Base-by-base conservation (phyloP, 2,888 invertebrate species). In the Yponomeuta cagnagella region DNA sequence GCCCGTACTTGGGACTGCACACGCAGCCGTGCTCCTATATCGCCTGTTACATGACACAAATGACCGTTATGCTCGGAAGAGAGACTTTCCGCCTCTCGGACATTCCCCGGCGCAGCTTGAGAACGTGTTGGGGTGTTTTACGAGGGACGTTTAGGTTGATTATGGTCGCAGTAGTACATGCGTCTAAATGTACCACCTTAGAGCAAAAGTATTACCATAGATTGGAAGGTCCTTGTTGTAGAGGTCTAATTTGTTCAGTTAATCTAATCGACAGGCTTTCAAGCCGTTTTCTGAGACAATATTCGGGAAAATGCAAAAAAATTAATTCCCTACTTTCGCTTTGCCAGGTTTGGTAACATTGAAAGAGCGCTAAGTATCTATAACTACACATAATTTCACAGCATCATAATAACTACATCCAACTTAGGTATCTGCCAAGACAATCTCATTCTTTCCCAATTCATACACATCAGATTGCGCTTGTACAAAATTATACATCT, bases 21-120 rank as follows among this genome's bases (percentile, higher is more conserved):
- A 68, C 85, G 84, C 87, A 84, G 84, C 84, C 75, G 86, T 77
- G 77, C 78, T 81, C 83, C 84, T 84, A 80, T 84, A 84, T 84
- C 83, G 83, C 78, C 75, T 77, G 74, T 65, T 70, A 70, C 70
- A 65, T 63, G 70, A 65, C 70, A 82, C 81, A 84, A 88, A 86
- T 86, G 85, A 85, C 84, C 83, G 81, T 80, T 79, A 76, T 74
- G 72, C 48, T 23, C 82, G 82, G 84, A 86, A 86, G 77, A 77
- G 76, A 77, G 76, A 81, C 86, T 86, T 88, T 84, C 81, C 81
- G 67, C 67, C 37, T 58, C 52, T 58, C 15, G 52, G 52, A 58
- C 52, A 58, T 58, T 58, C 15, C 15, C 52, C 12, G 15, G 15
- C 15, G 52, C 52, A 58, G 52, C 52, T 58, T 58, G 15, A 58